A percentile compares a stretch with the other conserved stretches of the same genome.
Conservation (phyloP, 2,797 vertebrate genomes). For the Amblyopsis hoosieri region DNA sequence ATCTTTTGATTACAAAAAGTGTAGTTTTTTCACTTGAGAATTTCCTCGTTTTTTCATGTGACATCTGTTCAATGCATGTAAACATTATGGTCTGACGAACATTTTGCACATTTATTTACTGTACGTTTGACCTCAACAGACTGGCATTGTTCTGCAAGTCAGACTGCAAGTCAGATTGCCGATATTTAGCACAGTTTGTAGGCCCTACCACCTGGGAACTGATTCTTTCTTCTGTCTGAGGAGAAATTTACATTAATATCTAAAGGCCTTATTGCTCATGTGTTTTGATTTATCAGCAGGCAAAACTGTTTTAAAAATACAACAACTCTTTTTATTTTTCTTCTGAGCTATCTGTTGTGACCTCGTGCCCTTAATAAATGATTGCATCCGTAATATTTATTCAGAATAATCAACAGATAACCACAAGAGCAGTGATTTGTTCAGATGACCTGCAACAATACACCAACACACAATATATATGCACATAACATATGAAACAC, state of each 20-base stretch:
- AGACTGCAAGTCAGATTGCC: conserved; percentile 1
- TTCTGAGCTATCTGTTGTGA: conserved; percentile 1
- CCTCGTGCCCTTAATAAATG: conserved; percentile 19
- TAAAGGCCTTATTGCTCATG: conserved; percentile 3
- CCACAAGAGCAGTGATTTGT: neutral
- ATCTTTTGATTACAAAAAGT: conserved; percentile 22
- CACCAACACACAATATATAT: neutral
- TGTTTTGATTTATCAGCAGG: conserved; percentile 8
- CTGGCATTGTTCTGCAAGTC: conserved; percentile 21
- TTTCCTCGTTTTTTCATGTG: conserved; percentile 32
- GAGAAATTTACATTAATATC: conserved; percentile 10
- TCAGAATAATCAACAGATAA: neutral
- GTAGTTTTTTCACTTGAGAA: conserved; percentile 46
- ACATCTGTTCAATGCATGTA: conserved; percentile 43
- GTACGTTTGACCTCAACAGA: conserved; percentile 24
- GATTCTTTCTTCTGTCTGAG: conserved; percentile 15
- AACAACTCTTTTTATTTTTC: conserved; percentile 6
- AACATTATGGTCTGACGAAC: conserved; percentile 22
- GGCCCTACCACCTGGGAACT: conserved; percentile 25
- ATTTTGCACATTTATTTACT: conserved; percentile 23
- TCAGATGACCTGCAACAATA: neutral
- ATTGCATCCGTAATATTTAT: conserved; percentile 7
- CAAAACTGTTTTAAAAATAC: conserved; percentile 17
- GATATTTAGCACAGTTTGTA: neutral
- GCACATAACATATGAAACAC: conserved; percentile 5